Evolutionary conservation across 2,797 vertebrate genomes (phyloP).

Genomic region (Hylomyscus alleni): DNA sequence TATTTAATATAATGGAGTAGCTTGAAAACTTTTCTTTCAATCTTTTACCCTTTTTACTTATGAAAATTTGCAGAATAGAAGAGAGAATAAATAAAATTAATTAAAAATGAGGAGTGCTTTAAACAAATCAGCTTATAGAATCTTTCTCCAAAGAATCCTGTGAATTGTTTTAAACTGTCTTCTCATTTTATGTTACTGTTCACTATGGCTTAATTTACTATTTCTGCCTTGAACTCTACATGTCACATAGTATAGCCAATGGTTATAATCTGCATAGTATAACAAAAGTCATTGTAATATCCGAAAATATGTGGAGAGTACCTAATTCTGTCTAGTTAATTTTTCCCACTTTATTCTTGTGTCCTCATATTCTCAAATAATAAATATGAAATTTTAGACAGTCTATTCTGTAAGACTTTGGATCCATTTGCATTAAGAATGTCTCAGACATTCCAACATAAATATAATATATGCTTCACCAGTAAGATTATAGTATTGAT

Average conservation of each 20-base stretch:
- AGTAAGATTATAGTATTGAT: not conserved
- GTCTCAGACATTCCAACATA: not conserved
- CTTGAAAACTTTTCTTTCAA: not conserved
- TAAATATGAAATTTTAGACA: not conserved
- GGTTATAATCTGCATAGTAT: not conserved
- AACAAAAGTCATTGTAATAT: not conserved
- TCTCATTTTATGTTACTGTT: not conserved
- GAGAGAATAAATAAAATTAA: not conserved
- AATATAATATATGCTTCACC: not conserved
- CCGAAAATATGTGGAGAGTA: not conserved
- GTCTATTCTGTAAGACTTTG: not conserved
- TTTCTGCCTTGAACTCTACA: not conserved
- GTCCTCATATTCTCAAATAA: not conserved
- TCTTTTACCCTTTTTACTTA: not conserved
- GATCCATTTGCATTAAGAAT: not conserved
- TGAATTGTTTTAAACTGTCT: not conserved
- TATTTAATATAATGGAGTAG: constrained; percentile 15
- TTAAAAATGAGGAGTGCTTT: not conserved
- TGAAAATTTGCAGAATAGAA: not conserved
- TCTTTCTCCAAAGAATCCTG: not conserved
- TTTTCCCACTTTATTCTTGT: not conserved
- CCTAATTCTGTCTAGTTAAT: not conserved
- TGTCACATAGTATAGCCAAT: not conserved
- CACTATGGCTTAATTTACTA: not conserved
- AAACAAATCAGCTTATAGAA: not conserved